Base-by-base conservation (phyloP, 2,888 invertebrate species). In the Atrina japonica region DNA sequence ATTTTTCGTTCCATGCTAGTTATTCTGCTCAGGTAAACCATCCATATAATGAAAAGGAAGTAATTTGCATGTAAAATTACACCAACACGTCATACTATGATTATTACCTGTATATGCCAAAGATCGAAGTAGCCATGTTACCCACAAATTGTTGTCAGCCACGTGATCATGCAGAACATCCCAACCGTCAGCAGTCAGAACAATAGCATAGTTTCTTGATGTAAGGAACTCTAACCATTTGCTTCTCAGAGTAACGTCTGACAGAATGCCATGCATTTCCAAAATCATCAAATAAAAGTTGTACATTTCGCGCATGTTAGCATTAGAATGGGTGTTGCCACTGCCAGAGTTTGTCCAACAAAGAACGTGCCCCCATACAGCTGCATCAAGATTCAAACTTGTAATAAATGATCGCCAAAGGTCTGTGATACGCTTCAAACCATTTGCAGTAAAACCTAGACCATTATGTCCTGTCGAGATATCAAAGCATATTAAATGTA, bases 351-450 rank as follows among this genome's bases (percentile, higher is more conserved):
- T 18, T 40, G 63, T 63, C 63, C 63, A 63, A 14, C 23, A n/a
- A 43, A 60, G 40, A 14, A n/a, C 25, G 21, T 60, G 41, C 2
- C 29, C 11, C 45, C 23, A 45, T 5, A n/a, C 21, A 21, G 30
- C 16, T 6, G 7, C 5, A 7, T 63, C 52, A 1, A 63, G 3
- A 18, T 52, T 27, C 6, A 40, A 16, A 16, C 52, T 30, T 21
- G 52, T n/a, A 16, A 63, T 16, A 52, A 63, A 63, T 23, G 50
- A 52, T 3, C 50, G 50, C 63, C 63, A 63, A 3, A 63, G 40
- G 11, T 50, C 30, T 3, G 40, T 27, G 21, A 63, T 9, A 35
- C 18, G 16, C 14, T 35, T 23, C 11, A 50, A n/a, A 3, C 63
- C 63, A 18, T 29, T 25, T n/a, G 47, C 40, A 3, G 40, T 52